These are phyloP conservation scores for Calyptomena viridis DNA, from an alignment of 2,113 vertebrate species.

Conservation along the genomic window DNA sequence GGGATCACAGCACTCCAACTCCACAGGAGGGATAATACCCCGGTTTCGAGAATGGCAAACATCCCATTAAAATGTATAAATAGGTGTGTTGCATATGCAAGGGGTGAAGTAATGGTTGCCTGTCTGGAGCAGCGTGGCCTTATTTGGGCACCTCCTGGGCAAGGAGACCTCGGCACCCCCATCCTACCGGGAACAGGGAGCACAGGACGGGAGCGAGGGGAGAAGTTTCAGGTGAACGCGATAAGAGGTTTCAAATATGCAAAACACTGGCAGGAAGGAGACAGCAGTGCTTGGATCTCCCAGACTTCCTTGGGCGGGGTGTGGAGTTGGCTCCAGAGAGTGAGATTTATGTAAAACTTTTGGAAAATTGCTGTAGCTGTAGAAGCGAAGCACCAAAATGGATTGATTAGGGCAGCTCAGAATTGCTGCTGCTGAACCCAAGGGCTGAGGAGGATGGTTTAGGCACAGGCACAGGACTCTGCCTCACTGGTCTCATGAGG, in stretches of 20 bases:
- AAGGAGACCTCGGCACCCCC: not conserved
- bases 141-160: slow-evolving; percentile 36
- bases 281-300: accelerated
- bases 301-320: not conserved
- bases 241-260: not conserved
- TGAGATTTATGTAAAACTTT: not conserved
- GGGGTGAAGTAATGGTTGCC: slow-evolving; percentile 43
- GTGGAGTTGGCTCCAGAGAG: not conserved
- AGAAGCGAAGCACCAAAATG: accelerated
- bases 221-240: not conserved
- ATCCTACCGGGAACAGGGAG: not conserved
- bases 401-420: not conserved
- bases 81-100: slow-evolving; percentile 41
- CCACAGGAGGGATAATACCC: not conserved
- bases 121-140: not conserved
- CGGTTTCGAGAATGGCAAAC: not conserved
- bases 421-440: not conserved
- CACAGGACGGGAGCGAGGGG: not conserved
- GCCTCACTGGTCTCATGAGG: not conserved
- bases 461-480: not conserved
- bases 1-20: accelerated
- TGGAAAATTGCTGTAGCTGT: not conserved
- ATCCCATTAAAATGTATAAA: not conserved
- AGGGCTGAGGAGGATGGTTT: not conserved
- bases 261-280: not conserved